Conservation (phyloP, 2,113 vertebrate genomes). For the Dromas ardeola region DNA sequence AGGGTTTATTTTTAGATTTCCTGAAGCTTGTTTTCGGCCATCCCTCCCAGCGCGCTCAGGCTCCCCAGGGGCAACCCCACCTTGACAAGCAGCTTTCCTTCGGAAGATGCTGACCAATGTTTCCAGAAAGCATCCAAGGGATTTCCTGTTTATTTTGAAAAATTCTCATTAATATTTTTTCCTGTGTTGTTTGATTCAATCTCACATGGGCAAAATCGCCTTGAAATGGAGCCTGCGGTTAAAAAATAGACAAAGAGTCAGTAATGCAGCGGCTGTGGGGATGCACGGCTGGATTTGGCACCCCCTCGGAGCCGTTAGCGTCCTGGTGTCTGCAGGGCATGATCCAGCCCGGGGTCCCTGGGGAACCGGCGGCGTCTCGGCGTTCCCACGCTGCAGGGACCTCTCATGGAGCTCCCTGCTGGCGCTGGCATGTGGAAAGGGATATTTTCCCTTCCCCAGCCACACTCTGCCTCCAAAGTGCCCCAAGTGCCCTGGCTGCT, state of each 20-base stretch:
- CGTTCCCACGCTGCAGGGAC: background rate
- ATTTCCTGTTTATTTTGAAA: conserved; percentile 63
- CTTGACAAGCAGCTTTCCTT: conserved; percentile 37
- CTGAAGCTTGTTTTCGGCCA: conserved; percentile 10
- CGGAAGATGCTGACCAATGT: conserved; percentile 14
- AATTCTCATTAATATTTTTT: conserved; percentile 1
- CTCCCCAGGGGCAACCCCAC: conserved; percentile 25
- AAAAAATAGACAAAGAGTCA: conserved; percentile 29
- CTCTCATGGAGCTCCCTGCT: background rate
- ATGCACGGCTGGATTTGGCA: background rate
- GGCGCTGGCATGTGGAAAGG: fast-evolving
- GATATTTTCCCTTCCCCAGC: background rate
- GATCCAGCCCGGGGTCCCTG: background rate
- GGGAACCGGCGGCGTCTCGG: background rate
- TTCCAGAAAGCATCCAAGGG: conserved; percentile 30
- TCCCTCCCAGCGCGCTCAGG: background rate
- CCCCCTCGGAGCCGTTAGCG: background rate
- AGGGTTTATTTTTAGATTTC: conserved; percentile 25
- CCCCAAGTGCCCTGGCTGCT: background rate
- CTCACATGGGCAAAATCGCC: background rate
- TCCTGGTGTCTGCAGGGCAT: background rate
- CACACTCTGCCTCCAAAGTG: background rate
- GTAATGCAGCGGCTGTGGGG: background rate
- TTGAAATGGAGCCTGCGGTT: background rate
- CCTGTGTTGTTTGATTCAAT: background rate